Base-by-base conservation (phyloP, 2,888 invertebrate species). In the Brachyptera putata region DNA sequence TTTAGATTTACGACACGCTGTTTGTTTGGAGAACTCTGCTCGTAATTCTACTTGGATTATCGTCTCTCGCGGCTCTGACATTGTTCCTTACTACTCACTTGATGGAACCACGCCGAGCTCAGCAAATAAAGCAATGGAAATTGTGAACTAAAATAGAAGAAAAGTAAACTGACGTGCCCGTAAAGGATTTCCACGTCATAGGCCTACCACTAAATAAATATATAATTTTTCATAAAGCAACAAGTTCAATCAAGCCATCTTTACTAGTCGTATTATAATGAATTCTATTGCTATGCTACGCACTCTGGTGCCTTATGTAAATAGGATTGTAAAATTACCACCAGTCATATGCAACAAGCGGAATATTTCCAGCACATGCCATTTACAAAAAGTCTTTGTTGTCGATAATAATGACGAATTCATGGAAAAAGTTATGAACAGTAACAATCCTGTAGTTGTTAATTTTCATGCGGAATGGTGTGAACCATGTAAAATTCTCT, bases 391-490 rank as follows among this genome's bases (percentile, higher is more conserved):
- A 21, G 58, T 59, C 4, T 64, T 56, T 39, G 30, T 61, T 5
- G 59, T 64, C 16, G 30, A 61, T 21, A 86, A 85, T 73, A 86
- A 89, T 70, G 85, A 84, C 62, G 89, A 89, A 67, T 90, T 90
- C 73, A 80, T 89, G 64, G 81, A 82, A 67, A 90, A 89, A 80
- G 90, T 84, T 56, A 88, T 92, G 83, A 89, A 91, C 72, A 90
- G 87, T 67, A 82, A 84, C 36, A 85, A 86, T 69, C 89, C 91
- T 26, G 91, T 92, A n/a, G 89, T 92, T 73, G 91, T 92, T 0
- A 92, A 91, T 73, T 92, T 92, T 71, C 92, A 92, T 70, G 92
- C 92, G 0, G 91, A 92, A 67, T 92, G 92, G 92, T 92, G 92
- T 70, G 91, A 91, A 74, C 91, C 92, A 0, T 92, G 92, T 74